A percentile compares a stretch with the other conserved stretches of the same genome.
Conservation (phyloP, 2,113 vertebrate species). For the Cephalopholis sonnerati region DNA sequence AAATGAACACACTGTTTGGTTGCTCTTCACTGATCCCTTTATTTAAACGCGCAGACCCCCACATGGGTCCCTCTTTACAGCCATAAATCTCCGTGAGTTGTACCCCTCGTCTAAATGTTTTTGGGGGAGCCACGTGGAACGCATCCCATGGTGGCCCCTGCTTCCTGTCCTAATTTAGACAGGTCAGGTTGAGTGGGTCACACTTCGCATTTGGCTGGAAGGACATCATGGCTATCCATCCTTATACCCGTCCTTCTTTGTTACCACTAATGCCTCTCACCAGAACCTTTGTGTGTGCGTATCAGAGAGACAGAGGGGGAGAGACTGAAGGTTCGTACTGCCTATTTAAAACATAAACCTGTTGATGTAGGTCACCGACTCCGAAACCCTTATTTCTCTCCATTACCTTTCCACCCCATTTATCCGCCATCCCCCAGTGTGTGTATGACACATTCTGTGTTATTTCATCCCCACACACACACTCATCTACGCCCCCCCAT, state of each 20-base stretch:
- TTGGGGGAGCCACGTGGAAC: conserved; percentile 53
- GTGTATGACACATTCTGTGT: conserved; percentile 13
- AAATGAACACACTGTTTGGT: conserved; percentile 36
- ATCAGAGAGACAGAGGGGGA: neutral
- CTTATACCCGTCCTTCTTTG: conserved; percentile 40
- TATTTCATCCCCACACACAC: conserved; percentile 27
- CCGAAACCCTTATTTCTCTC: neutral
- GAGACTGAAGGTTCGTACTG: neutral
- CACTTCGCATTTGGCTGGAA: conserved; percentile 14
- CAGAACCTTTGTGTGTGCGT: neutral
- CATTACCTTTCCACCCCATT: neutral
- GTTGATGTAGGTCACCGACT: conserved; percentile 18
- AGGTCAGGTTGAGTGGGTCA: conserved; percentile 50
- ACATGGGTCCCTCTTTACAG: conserved; percentile 1
- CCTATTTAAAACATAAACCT: conserved; percentile 43
- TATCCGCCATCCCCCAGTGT: neutral
- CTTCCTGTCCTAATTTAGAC: conserved; percentile 54
- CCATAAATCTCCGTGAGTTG: conserved; percentile 45
- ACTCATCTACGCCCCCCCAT: neutral
- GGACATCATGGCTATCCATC: conserved; percentile 30
- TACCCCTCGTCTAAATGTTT: conserved; percentile 19
- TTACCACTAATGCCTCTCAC: conserved; percentile 9
- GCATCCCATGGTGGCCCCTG: conserved; percentile 33
- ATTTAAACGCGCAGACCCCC: conserved; percentile 11
- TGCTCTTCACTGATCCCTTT: conserved; percentile 34